Conservation (phyloP, 2,888 invertebrate species). For the Villa cingulata region DNA sequence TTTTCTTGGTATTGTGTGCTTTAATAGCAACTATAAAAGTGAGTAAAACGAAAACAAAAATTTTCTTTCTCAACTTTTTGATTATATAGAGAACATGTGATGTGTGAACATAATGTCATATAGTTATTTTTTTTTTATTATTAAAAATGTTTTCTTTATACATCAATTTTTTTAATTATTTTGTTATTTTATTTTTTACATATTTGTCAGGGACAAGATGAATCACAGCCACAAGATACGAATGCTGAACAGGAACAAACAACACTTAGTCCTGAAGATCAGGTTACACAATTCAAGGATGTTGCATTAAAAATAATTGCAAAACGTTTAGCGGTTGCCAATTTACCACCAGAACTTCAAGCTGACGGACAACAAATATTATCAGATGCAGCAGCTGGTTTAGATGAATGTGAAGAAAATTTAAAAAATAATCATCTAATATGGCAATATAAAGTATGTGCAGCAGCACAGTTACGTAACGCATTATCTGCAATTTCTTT, state of each 20-base stretch:
- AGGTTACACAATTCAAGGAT: background rate
- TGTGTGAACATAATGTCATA: background rate
- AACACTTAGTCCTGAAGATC: conserved; percentile 1
- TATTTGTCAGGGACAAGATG: background rate
- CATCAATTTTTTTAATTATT: background rate
- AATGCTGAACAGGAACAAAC: background rate
- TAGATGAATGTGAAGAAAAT: conserved; percentile 1
- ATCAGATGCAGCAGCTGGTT: conserved; percentile 1
- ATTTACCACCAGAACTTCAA: conserved; percentile 2
- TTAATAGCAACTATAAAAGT: conserved; percentile 1
- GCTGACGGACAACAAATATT: conserved; percentile 1
- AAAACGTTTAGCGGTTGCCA: background rate
- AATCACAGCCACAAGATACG: background rate
- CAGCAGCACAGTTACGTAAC: conserved; percentile 4
- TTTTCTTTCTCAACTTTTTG: no score
- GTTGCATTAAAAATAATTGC: background rate
- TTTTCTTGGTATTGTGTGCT: conserved; percentile 2
- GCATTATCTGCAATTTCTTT: conserved; percentile 1
- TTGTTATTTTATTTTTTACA: no score
- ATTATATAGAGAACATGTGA: background rate
- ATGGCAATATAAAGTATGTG: conserved; percentile 6
- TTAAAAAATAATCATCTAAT: conserved; percentile 1
- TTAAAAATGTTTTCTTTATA: no score
- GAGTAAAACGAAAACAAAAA: background rate
- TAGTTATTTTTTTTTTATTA: background rate